Base-by-base conservation (phyloP, 1,140 invertebrate species). In the Leptoteleia sp. region DNA sequence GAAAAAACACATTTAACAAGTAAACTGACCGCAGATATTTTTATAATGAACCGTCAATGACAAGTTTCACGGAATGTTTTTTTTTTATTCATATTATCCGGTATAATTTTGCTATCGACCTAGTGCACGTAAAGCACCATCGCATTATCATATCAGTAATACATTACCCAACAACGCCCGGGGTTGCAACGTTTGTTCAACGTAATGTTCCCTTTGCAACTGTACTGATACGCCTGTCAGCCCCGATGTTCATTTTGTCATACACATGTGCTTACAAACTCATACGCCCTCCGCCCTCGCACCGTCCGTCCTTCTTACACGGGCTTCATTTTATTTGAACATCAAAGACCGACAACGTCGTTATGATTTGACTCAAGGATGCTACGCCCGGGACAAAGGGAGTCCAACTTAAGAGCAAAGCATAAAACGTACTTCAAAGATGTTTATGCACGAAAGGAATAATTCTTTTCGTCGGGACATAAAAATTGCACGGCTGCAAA, bases 311-410 rank as follows among this genome's bases (percentile, higher is more conserved):
- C 57, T 65, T 65, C 47, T 61, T 54, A 47, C 35, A 43, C 22
- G 48, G 48, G 48, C 38, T 57, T 70, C 50, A 50, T 59, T 59
- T 77, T 71, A 65, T 70, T 65, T 37, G 19, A 65, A 70, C 42
- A 64, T 70, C 73, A 70, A 77, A 77, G 73, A 35, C 31, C 17
- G 17, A 33, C 35, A 75, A 75, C 17, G 42, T 55, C 47, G 73
- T 62, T 62, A 68, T 57, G 38, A 68, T 52, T 68, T 57, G 45
- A 68, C 55, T 73, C 57, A 13, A 64, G 55, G 59, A 64, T 35
- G 43, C 59, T 48, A 8, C 31, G 48, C 15, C n/a, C 27, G 31
- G 33, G 47, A 64, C 50, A 64, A 65, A 73, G 42, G 17, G 1
- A 42, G 25, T 0, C 15, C 31, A 25, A 52, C 54, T 43, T 71